A percentile compares a stretch with the other conserved stretches of the same genome.
These are phyloP conservation scores for Oreochromis tanganicae DNA, from an alignment of 2,113 vertebrate genomes.

Conservation along the genomic window DNA sequence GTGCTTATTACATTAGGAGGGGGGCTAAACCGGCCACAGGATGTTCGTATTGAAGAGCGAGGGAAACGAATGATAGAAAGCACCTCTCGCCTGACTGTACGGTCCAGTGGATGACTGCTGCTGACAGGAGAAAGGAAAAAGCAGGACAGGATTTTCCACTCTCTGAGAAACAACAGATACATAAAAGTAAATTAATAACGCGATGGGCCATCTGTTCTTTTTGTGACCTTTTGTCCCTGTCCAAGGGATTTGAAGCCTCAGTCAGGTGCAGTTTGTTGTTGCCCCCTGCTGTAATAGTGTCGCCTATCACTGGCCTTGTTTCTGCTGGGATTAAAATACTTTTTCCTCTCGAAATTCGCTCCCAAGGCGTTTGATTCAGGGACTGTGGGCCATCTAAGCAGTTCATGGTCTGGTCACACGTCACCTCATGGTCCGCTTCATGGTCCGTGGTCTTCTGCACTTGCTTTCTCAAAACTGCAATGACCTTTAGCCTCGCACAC, in stretches of 20 bases:
- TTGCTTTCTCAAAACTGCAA: background rate
- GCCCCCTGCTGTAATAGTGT: background rate
- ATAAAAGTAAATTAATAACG: conserved; percentile 25
- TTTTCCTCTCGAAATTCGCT: background rate
- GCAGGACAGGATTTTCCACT: conserved; percentile 30
- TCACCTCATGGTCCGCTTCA: background rate
- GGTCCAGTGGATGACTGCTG: conserved; percentile 7
- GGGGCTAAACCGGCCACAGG: background rate
- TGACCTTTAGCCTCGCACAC: background rate
- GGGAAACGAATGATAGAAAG: background rate
- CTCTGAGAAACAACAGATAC: conserved; percentile 39
- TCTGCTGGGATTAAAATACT: background rate
- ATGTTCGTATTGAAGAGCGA: background rate
- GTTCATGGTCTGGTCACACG: background rate
- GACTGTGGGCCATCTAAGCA: background rate
- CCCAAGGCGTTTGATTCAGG: background rate
- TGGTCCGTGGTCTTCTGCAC: background rate
- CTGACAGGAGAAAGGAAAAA: conserved; percentile 9
- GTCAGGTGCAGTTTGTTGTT: background rate
- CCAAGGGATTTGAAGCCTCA: background rate
- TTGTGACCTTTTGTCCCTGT: conserved; percentile 1
- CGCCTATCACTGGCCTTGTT: background rate
- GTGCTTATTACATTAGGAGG: background rate
- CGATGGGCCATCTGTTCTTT: background rate
- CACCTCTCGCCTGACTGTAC: background rate